A percentile compares a stretch with the other conserved stretches of the same genome.
phyloP scores from a whole-genome alignment of 2,888 invertebrate genomes.

The Cataglyphis albicans region DNA sequence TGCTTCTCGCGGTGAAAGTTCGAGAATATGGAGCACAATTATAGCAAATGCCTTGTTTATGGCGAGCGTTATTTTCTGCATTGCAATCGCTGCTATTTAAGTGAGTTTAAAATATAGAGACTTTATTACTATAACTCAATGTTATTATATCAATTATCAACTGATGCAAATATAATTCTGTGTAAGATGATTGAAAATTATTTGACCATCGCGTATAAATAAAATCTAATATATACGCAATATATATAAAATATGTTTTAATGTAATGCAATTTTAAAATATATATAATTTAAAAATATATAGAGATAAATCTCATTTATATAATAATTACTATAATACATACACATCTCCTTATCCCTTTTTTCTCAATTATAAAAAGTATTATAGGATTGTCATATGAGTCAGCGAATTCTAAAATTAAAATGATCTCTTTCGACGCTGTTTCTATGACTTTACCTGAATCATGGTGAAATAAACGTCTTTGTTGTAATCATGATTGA shows the following conservation, averaged over 20 bases:
- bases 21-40: slow-evolving; percentile 49
- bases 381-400: too few relatives aligned
- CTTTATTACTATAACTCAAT: neutral
- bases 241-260: neutral
- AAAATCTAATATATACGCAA: neutral
- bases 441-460: neutral
- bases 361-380: neutral
- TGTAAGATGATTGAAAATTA: neutral
- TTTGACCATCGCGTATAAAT: neutral
- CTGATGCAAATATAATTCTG: slow-evolving; percentile 7
- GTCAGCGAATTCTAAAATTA: slow-evolving; percentile 2
- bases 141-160: neutral
- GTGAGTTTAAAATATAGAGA: neutral
- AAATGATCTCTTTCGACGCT: neutral
- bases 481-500: slow-evolving; percentile 34
- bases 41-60: slow-evolving; percentile 45
- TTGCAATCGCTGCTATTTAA: slow-evolving; percentile 7
- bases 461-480: neutral
- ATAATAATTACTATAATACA: neutral
- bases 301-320: neutral
- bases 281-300: neutral
- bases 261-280: neutral
- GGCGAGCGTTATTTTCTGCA: slow-evolving; percentile 41
- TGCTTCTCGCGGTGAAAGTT: slow-evolving; percentile 41
- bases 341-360: neutral